A percentile compares a stretch with the other conserved stretches of the same genome.
Conservation (phyloP, 2,113 vertebrate species). For the Tachysurus fulvidraco region DNA sequence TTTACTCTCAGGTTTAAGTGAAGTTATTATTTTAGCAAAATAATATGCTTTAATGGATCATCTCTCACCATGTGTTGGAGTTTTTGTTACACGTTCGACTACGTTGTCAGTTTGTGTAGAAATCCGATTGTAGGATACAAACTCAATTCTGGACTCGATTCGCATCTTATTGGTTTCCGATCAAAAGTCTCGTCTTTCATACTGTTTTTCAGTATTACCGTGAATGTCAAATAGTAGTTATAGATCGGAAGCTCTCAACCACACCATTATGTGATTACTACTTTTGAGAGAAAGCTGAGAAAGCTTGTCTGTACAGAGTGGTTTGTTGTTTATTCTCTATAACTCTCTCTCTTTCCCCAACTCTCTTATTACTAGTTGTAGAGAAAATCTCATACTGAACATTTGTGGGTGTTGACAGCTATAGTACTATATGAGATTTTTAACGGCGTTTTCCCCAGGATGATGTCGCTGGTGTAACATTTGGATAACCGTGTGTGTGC, state of each 20-base stretch:
- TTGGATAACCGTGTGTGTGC: neutral
- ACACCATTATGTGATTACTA: neutral
- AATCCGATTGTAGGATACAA: neutral
- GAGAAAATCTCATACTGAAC: neutral
- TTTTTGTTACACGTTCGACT: neutral
- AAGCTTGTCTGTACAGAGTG: neutral
- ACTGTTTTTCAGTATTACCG: neutral
- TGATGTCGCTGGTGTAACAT: neutral
- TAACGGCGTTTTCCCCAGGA: neutral
- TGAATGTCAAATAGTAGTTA: neutral
- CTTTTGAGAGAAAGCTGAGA: neutral
- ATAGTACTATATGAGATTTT: neutral
- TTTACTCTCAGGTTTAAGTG: slow-evolving; percentile 42
- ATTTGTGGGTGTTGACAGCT: neutral
- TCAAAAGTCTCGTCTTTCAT: neutral
- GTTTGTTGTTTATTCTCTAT: neutral
- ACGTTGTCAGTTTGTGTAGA: neutral
- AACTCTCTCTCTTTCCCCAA: neutral
- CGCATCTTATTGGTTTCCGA: slow-evolving; percentile 5
- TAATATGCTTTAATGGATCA: slow-evolving; percentile 23
- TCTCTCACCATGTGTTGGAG: neutral
- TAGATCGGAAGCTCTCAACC: neutral
- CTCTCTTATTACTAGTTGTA: neutral
- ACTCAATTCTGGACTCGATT: neutral
- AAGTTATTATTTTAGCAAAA: slow-evolving; percentile 30